Base-by-base conservation (phyloP, 2,888 invertebrate species). In the Electrophaes corylata region DNA sequence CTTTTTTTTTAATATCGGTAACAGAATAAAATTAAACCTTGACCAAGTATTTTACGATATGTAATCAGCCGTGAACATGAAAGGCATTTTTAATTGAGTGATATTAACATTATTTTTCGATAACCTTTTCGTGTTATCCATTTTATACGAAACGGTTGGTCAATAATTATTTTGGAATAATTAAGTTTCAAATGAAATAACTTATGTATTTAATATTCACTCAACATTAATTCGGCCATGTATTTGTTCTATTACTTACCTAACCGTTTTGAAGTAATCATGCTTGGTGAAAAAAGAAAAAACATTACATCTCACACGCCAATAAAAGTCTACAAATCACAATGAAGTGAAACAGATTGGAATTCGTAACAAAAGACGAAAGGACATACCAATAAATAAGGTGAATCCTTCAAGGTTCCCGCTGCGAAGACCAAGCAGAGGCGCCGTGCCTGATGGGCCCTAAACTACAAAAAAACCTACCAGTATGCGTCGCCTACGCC, bases 361-460 rank as follows among this genome's bases (percentile, higher is more conserved):
- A 55, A 48, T 57, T 60, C 54, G 49, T 60, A 65, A 69, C 68
- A 68, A 74, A 71, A 64, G 62, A 60, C 65, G 57, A 69, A 43
- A 71, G 71, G 70, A 79, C 75, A 76, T 75, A 73, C 77, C 73
- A 77, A 88, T 88, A 89, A 87, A 88, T 88, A 84, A 79, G 73
- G 69, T 74, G 75, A 81, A 81, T 78, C 77, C 64, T 67, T 69
- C 73, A 69, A 66, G 79, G 66, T 74, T 70, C 90, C 88, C 79
- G 88, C 90, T 87, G 90, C 41, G 87, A 74, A 70, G 70, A 60
- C 75, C 76, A 64, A 72, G 69, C 69, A 65, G 70, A 86, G 88
- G 89, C 89, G 89, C 88, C 88, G 83, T 67, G 51, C 67, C 75
- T 86, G 88, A 87, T 78, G 81, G 81, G 81, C 78, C 83, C n/a